Conservation (phyloP, 2,113 vertebrate species). For the Elephantulus edwardii region DNA sequence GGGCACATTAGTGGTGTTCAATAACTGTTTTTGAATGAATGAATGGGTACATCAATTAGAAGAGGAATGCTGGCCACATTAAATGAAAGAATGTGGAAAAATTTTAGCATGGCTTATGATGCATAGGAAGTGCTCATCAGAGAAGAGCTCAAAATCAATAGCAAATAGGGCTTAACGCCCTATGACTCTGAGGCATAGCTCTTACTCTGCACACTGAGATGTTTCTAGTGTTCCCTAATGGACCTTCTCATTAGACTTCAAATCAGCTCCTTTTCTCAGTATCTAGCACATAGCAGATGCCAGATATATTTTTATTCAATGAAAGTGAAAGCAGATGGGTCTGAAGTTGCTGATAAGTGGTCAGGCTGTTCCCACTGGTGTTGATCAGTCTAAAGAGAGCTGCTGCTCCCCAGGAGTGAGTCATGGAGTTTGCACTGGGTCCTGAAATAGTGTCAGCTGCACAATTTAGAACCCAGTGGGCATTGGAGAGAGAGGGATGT, state of each 20-base stretch:
- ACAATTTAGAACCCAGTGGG: background rate
- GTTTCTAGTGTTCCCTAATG: background rate
- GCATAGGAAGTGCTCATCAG: background rate
- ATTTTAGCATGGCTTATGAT: background rate
- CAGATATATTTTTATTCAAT: slow-evolving; percentile 17
- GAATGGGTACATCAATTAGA: slow-evolving; percentile 22
- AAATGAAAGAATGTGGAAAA: background rate
- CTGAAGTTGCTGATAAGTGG: background rate
- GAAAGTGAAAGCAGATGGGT: slow-evolving; percentile 10
- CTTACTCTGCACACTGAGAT: background rate
- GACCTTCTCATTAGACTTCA: background rate
- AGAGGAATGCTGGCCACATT: background rate
- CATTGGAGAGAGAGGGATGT: background rate
- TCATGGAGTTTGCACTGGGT: background rate
- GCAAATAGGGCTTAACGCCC: background rate
- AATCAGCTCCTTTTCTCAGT: background rate
- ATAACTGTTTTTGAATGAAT: background rate
- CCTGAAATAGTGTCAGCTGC: background rate
- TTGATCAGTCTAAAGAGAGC: background rate
- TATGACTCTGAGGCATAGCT: background rate
- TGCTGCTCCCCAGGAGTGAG: background rate
- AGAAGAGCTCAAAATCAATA: background rate
- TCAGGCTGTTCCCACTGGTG: background rate
- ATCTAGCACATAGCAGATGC: background rate
- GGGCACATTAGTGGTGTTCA: background rate